phyloP scores from a whole-genome alignment of 2,888 invertebrate species.

The Caenorhabditis uteleia region DNA sequence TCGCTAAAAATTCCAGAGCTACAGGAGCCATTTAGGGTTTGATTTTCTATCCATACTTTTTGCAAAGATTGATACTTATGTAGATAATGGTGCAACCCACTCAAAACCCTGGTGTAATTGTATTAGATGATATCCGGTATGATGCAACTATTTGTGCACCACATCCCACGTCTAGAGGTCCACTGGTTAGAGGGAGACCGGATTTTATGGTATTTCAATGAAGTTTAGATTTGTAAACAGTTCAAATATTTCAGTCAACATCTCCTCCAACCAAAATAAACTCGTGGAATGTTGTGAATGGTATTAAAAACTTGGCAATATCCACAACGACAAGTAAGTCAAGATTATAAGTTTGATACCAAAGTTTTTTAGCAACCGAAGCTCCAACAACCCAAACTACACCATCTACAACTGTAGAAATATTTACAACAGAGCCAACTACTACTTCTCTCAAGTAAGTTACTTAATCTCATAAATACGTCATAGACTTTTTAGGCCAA shows the following conservation, averaged over 20 bases:
- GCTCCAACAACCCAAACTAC: conserved; percentile 1
- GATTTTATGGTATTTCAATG: conserved; percentile 35
- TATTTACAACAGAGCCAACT: conserved; percentile 6
- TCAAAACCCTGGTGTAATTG: conserved; percentile 55
- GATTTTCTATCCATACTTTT: conserved; percentile 4
- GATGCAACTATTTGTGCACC: conserved; percentile 54
- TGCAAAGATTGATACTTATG: conserved; percentile 2
- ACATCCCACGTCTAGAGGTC: not conserved
- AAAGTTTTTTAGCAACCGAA: conserved; percentile 7
- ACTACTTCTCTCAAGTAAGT: conserved; percentile 7
- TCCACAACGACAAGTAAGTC: not conserved
- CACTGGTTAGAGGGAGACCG: conserved; percentile 23
- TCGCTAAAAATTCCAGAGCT: conserved; percentile 63
- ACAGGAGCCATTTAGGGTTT: conserved; percentile 59
- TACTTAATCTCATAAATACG: not conserved
- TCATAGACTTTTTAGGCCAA: not conserved
- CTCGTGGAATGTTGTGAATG: conserved; percentile 44
- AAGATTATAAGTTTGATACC: too few species aligned
- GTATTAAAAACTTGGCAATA: not conserved
- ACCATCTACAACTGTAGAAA: conserved; percentile 1
- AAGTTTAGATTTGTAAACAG: not conserved
- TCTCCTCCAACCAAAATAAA: conserved; percentile 19
- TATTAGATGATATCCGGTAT: conserved; percentile 65
- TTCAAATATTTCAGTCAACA: conserved; percentile 19
- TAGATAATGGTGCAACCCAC: conserved; percentile 64